phyloP scores from a whole-genome alignment of 2,888 invertebrate genomes.

The Eristalis tenax region DNA sequence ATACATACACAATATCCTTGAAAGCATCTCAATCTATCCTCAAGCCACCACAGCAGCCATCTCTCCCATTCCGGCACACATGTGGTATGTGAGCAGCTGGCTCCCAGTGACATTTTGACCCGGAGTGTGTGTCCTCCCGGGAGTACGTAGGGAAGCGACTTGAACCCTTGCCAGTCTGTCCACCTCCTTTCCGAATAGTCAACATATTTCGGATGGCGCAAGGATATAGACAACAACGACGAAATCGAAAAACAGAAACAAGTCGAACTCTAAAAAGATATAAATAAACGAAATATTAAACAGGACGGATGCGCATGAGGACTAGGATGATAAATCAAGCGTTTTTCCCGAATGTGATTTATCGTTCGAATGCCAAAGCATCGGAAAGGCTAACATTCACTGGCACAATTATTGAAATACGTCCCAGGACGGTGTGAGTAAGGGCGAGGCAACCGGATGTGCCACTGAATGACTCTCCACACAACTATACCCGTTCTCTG shows the following conservation, averaged over 20 bases:
- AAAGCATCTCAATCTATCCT: conserved; percentile 48
- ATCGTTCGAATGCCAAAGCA: conserved; percentile 65
- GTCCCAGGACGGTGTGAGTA: conserved; percentile 55
- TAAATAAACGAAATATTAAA: conserved; percentile 70
- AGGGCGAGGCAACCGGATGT: conserved; percentile 62
- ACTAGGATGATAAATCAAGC: conserved; percentile 63
- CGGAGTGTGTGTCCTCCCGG: conserved; percentile 9
- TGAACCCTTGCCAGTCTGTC: neutral
- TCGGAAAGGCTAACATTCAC: conserved; percentile 66
- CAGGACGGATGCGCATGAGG: conserved; percentile 59
- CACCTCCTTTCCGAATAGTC: neutral
- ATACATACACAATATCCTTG: conserved; percentile 12
- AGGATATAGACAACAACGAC: neutral
- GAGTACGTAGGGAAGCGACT: conserved; percentile 3
- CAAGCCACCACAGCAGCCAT: neutral
- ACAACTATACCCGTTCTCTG: conserved; percentile 33
- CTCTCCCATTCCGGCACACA: neutral
- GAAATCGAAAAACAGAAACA: neutral
- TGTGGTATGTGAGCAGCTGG: conserved; percentile 7
- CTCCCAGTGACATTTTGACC: conserved; percentile 25
- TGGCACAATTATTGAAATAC: conserved; percentile 71
- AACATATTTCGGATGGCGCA: neutral
- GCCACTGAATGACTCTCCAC: conserved; percentile 64
- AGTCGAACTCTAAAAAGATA: conserved; percentile 52
- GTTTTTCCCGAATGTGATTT: conserved; percentile 64